These are phyloP conservation scores for Linnaemya vulpina DNA, from an alignment of 2,888 invertebrate genomes.

Conservation along the genomic window DNA sequence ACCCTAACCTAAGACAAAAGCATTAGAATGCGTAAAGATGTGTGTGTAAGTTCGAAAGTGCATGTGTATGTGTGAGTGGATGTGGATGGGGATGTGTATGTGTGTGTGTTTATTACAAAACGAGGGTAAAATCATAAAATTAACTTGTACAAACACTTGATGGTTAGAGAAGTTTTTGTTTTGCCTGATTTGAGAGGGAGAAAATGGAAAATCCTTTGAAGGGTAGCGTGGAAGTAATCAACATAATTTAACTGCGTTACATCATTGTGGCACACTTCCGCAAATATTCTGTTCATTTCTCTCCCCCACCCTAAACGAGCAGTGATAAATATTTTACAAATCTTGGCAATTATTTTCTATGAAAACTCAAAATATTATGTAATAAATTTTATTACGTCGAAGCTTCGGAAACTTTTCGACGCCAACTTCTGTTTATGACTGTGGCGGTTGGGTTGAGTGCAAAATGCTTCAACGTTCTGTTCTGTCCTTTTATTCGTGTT, in stretches of 20 bases:
- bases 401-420: neutral
- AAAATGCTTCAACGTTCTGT: slow-evolving; percentile 1
- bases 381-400: slow-evolving; percentile 15
- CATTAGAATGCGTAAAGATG: slow-evolving; percentile 10
- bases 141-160: slow-evolving; percentile 48
- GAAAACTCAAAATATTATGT: neutral
- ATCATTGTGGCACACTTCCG: slow-evolving; percentile 59
- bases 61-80: neutral
- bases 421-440: neutral
- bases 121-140: slow-evolving; percentile 50
- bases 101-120: slow-evolving; percentile 7
- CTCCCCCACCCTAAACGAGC: slow-evolving; percentile 29
- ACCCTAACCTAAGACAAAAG: slow-evolving; percentile 45
- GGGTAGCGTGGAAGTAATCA: slow-evolving; percentile 37
- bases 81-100: too few relatives aligned
- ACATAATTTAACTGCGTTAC: slow-evolving; percentile 53
- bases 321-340: slow-evolving; percentile 23
- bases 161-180: slow-evolving; percentile 36
- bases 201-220: slow-evolving; percentile 6
- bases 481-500: slow-evolving; percentile 8
- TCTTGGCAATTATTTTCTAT: slow-evolving; percentile 1
- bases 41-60: neutral
- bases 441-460: neutral
- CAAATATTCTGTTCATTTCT: neutral
- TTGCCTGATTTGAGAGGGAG: slow-evolving; percentile 2